These are phyloP conservation scores for Aquatica leii DNA, from an alignment of 2,888 invertebrate species.

Conservation along the genomic window DNA sequence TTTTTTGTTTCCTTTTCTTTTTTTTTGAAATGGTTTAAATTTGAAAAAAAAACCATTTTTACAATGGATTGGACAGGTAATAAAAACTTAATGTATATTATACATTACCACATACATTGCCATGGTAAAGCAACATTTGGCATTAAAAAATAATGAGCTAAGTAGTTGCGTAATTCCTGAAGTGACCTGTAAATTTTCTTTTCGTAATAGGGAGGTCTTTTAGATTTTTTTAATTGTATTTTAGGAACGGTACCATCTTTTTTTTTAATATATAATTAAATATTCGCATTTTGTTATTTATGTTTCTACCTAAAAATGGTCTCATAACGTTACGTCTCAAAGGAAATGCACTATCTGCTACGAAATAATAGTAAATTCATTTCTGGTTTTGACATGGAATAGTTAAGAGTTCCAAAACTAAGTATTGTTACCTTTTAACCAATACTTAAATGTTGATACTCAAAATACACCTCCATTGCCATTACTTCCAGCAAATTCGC, in stretches of 20 bases:
- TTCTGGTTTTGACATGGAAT: neutral
- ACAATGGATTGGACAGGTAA: no score
- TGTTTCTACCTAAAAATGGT: neutral
- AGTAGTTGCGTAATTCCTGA: no score
- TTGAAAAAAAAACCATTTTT: no score
- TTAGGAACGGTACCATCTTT: no score
- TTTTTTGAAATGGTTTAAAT: no score
- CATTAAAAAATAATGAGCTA: no score
- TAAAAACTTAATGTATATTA: no score
- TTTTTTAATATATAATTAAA: neutral
- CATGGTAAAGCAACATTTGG: no score
- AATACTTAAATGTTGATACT: constrained; percentile 21
- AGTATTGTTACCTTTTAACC: neutral
- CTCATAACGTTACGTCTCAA: neutral
- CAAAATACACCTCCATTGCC: constrained; percentile 40
- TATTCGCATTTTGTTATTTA: neutral
- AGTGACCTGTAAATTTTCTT: constrained; percentile 24
- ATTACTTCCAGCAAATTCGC: constrained; percentile 41
- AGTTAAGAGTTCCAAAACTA: neutral
- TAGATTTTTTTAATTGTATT: neutral
- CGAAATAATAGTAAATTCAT: constrained; percentile 18
- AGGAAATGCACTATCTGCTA: constrained; percentile 11
- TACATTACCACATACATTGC: no score
- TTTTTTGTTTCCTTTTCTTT: no score
- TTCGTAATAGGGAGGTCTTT: neutral